These are phyloP conservation scores for Oscheius myriophilus DNA, from an alignment of 2,888 invertebrate species.

Conservation along the genomic window DNA sequence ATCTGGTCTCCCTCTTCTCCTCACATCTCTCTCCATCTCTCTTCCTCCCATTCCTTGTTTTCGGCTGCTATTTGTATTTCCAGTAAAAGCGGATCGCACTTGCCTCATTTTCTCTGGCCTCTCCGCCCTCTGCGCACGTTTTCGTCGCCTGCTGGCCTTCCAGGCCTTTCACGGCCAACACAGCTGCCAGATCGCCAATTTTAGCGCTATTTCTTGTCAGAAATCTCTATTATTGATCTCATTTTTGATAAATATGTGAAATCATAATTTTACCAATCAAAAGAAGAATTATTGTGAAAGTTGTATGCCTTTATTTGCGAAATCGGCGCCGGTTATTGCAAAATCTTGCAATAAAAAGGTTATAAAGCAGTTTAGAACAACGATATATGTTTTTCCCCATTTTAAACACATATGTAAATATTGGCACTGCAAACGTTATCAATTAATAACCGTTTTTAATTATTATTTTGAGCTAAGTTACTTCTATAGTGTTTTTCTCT, in stretches of 20 bases:
- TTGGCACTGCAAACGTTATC: too few relatives aligned
- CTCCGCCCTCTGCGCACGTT: slow-evolving; percentile 24
- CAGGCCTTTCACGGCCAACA: slow-evolving; percentile 30
- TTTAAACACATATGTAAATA: too few relatives aligned
- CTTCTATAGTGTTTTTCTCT: too few relatives aligned
- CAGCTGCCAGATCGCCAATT: not conserved
- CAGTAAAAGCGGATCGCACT: slow-evolving; percentile 21
- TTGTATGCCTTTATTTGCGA: not conserved
- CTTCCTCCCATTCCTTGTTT: slow-evolving; percentile 1
- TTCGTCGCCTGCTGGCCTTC: slow-evolving; percentile 16
- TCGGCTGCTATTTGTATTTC: slow-evolving; percentile 4
- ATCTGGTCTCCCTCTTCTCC: not conserved
- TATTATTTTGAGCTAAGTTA: too few relatives aligned
- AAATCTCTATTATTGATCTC: not conserved
- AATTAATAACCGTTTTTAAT: too few relatives aligned
- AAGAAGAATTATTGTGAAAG: not conserved
- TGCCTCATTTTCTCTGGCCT: slow-evolving; percentile 28
- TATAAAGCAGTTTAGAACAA: too few relatives aligned
- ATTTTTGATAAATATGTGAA: too few relatives aligned
- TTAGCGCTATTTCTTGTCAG: slow-evolving; percentile 8
- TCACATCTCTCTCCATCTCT: not conserved
- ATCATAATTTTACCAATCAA: too few relatives aligned
- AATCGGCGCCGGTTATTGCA: not conserved
- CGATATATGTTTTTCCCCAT: too few relatives aligned
- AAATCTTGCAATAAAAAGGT: too few relatives aligned